Percentiles rank a stretch among this genome's conserved stretches.
Conservation (phyloP, 2,113 vertebrate genomes). For the Clarias magur region DNA sequence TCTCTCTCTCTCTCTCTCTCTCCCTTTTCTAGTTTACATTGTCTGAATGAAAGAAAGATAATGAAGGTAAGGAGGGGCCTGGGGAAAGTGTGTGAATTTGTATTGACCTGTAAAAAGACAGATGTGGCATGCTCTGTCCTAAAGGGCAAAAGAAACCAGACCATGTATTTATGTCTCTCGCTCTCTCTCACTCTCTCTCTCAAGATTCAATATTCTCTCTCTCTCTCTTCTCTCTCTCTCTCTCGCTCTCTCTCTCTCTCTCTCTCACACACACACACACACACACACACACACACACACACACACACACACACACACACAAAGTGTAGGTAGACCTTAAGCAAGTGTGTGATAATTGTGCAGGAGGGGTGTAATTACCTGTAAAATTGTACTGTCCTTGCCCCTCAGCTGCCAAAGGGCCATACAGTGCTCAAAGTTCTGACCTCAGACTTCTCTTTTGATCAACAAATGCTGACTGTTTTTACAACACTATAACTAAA, state of each 20-base stretch:
- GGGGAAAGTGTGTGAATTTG: too few relatives aligned
- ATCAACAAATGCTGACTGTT: neutral
- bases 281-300: neutral
- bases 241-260: neutral
- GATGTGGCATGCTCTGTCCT: conserved; percentile 18
- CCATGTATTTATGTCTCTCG: conserved; percentile 2
- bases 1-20: neutral
- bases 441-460: neutral
- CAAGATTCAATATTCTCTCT: neutral
- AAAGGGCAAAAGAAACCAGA: conserved; percentile 6
- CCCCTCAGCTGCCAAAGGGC: neutral
- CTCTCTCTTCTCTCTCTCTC: neutral
- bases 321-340: neutral
- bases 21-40: neutral
- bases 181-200: neutral
- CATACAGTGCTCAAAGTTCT: neutral
- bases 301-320: neutral
- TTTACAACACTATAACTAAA: neutral
- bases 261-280: neutral
- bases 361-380: conserved; percentile 17
- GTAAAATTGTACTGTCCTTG: conserved; percentile 6
- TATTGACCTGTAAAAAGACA: conserved; percentile 7
- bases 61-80: neutral
- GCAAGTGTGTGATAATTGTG: neutral
- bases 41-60: neutral